These are phyloP conservation scores for Chaetodon auriga DNA, from an alignment of 2,113 vertebrate genomes.

Conservation along the genomic window DNA sequence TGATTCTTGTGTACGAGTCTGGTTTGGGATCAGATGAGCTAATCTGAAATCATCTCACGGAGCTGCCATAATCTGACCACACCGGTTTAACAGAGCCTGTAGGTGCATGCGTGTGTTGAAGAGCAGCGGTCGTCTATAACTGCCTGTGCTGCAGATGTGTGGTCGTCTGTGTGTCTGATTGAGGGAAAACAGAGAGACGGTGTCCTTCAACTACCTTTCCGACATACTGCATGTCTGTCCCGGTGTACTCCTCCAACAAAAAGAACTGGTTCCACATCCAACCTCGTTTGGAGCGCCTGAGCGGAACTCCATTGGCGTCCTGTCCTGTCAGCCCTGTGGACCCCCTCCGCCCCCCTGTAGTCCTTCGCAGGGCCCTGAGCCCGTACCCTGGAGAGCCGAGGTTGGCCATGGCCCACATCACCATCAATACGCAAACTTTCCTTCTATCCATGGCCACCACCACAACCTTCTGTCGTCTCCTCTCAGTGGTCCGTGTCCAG, in stretches of 20 bases:
- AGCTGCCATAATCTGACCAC: neutral
- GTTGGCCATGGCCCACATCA: slow-evolving; percentile 80
- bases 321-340: slow-evolving; percentile 60
- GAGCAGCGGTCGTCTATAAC: neutral
- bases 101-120: neutral
- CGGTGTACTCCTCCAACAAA: slow-evolving; percentile 95
- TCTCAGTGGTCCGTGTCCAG: slow-evolving; percentile 53
- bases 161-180: neutral
- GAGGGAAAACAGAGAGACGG: neutral
- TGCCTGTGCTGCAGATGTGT: neutral
- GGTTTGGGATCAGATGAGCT: no score
- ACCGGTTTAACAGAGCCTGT: no score
- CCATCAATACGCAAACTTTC: slow-evolving; percentile 59
- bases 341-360: slow-evolving; percentile 85
- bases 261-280: slow-evolving; percentile 99
- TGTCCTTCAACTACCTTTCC: slow-evolving; percentile 89
- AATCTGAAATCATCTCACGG: no score
- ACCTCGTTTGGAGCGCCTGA: slow-evolving; percentile 92
- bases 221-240: slow-evolving; percentile 94
- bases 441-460: slow-evolving; percentile 69
- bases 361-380: slow-evolving; percentile 87
- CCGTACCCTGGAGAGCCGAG: slow-evolving; percentile 85
- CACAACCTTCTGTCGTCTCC: slow-evolving; percentile 34
- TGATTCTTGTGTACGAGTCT: no score
- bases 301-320: slow-evolving; percentile 79